A percentile compares a stretch with the other conserved stretches of the same genome.
These are phyloP conservation scores for Baccha elongata DNA, from an alignment of 2,888 invertebrate genomes.

Conservation along the genomic window DNA sequence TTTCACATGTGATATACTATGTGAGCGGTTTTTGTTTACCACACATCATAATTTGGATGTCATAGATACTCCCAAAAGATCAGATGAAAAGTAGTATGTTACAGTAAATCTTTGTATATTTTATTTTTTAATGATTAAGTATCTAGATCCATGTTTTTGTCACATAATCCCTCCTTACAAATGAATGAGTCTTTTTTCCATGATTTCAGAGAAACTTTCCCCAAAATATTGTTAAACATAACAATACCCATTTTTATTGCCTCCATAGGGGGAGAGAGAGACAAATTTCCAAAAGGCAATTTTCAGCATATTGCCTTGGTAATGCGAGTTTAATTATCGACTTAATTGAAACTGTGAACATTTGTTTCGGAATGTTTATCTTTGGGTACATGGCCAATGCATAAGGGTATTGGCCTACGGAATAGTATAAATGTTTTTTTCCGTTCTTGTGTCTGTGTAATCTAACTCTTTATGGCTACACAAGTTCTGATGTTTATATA, in stretches of 20 bases:
- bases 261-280: not conserved
- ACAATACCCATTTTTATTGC: constrained; percentile 13
- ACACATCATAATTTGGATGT: constrained; percentile 2
- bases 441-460: not conserved
- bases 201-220: not conserved
- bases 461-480: constrained; percentile 17
- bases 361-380: constrained; percentile 31
- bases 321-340: constrained; percentile 34
- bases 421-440: not conserved
- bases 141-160: not conserved
- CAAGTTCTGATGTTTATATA: constrained; percentile 18
- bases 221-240: not conserved
- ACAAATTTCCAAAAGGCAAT: constrained; percentile 14
- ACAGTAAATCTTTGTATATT: not conserved
- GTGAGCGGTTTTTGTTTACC: not conserved
- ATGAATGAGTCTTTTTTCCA: no score
- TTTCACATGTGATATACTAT: constrained; percentile 16
- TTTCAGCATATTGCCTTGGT: not conserved
- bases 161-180: no score
- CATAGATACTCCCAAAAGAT: constrained; percentile 5
- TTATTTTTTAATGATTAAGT: not conserved
- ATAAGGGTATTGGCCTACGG: constrained; percentile 11
- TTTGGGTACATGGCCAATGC: constrained; percentile 26
- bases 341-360: constrained; percentile 37
- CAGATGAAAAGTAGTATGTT: not conserved